phyloP scores from a whole-genome alignment of 2,888 invertebrate genomes.

The Thumatha senex region DNA sequence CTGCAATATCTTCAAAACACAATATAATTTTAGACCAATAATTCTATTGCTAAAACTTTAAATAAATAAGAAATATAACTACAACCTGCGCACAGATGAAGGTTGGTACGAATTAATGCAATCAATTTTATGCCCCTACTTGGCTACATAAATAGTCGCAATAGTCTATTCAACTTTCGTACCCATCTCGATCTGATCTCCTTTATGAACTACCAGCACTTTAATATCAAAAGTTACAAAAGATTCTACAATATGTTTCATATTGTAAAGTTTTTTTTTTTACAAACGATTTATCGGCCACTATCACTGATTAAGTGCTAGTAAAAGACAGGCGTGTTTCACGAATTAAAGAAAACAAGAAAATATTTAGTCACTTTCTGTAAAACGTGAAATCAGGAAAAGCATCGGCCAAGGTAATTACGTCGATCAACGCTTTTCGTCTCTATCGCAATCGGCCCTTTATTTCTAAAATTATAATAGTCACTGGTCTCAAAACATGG shows the following conservation, averaged over 20 bases:
- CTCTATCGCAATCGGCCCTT: constrained; percentile 60
- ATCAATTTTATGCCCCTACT: constrained; percentile 52
- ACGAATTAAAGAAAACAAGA: constrained; percentile 78
- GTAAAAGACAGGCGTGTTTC: constrained; percentile 55
- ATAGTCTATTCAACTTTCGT: constrained; percentile 70
- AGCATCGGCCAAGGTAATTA: constrained; percentile 64
- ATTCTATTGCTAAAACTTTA: constrained; percentile 74
- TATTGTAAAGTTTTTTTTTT: constrained; percentile 68
- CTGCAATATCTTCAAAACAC: constrained; percentile 51
- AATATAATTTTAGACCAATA: constrained; percentile 56
- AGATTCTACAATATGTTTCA: constrained; percentile 72
- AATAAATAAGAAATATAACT: constrained; percentile 82
- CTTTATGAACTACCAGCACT: constrained; percentile 74
- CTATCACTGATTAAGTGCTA: constrained; percentile 72
- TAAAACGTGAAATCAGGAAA: constrained; percentile 69
- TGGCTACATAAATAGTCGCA: constrained; percentile 57
- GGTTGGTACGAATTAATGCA: constrained; percentile 79
- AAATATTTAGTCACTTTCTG: constrained; percentile 65
- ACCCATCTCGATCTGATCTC: constrained; percentile 70
- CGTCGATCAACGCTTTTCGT: constrained; percentile 71
- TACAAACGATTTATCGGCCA: constrained; percentile 70
- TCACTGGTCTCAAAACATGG: constrained; percentile 84
- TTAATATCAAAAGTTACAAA: constrained; percentile 82
- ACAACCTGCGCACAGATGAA: constrained; percentile 75
- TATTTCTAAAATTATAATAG: constrained; percentile 81